phyloP scores from a whole-genome alignment of 2,113 vertebrate genomes.

The Tauraco erythrolophus region DNA sequence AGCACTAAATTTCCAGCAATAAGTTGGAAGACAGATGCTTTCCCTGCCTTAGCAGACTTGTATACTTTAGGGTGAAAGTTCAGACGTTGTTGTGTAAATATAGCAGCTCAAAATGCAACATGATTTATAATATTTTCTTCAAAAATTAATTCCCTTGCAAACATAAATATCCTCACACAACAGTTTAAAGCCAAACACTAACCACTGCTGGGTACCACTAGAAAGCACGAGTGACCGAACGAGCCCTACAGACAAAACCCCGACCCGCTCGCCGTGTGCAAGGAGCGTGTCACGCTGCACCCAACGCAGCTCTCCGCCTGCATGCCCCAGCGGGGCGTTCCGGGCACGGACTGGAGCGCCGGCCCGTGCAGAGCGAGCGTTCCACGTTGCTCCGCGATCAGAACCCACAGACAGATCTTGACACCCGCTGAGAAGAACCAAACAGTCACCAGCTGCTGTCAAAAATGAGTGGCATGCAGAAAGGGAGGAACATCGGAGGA shows the following conservation, averaged over 20 bases:
- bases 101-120: background rate
- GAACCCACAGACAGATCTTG: background rate
- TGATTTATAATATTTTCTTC: background rate
- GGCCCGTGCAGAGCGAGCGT: no score
- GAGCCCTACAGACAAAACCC: background rate
- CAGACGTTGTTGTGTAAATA: background rate
- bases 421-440: background rate
- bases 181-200: background rate
- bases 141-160: background rate
- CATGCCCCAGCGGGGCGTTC: rapidly evolving
- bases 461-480: background rate
- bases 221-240: background rate
- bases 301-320: background rate
- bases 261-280: background rate
- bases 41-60: background rate
- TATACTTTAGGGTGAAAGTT: background rate
- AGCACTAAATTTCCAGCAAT: background rate
- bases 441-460: background rate
- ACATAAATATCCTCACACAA: background rate
- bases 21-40: background rate
- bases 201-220: background rate
- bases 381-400: rapidly evolving
- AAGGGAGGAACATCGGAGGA: background rate
- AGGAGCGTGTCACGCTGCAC: rapidly evolving
- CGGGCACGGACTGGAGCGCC: background rate